A percentile compares a stretch with the other conserved stretches of the same genome.
Evolutionary conservation across 2,113 vertebrate genomes (phyloP).

Genomic region (Plecotus auritus): DNA sequence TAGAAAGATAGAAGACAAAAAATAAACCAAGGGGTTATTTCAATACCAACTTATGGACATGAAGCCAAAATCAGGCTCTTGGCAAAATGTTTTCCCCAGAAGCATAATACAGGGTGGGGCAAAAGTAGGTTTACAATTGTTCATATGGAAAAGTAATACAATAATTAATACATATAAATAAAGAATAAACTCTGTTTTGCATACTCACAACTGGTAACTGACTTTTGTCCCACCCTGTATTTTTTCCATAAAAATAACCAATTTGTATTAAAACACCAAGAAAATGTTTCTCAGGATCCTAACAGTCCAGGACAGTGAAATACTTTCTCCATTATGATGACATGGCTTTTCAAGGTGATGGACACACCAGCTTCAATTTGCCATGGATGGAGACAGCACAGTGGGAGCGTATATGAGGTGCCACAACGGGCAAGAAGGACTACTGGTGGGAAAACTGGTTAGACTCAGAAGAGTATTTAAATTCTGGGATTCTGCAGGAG

Average conservation of each 20-base stretch:
- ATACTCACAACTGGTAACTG: no score
- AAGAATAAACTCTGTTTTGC: no score
- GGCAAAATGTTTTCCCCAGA: background rate
- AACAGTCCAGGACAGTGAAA: background rate
- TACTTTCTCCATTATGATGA: background rate
- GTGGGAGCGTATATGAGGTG: background rate
- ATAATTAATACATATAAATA: no score
- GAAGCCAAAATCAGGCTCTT: background rate
- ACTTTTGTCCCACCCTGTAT: no score
- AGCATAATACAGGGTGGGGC: background rate
- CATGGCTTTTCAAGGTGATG: background rate
- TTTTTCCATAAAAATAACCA: background rate
- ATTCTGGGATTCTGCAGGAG: background rate
- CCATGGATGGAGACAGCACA: background rate
- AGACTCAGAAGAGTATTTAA: background rate
- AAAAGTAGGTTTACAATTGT: no score
- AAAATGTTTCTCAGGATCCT: background rate
- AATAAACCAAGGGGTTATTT: background rate
- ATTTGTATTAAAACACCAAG: background rate
- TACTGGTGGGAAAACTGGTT: background rate
- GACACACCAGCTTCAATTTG: background rate
- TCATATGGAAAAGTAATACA: background rate
- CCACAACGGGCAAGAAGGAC: background rate
- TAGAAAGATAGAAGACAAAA: background rate
- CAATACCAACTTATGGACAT: background rate